Evolutionary conservation across 2,888 invertebrate species (phyloP), one percentile per base, ranked within the genome.

Genomic region (Trachelus stipa): DNA sequence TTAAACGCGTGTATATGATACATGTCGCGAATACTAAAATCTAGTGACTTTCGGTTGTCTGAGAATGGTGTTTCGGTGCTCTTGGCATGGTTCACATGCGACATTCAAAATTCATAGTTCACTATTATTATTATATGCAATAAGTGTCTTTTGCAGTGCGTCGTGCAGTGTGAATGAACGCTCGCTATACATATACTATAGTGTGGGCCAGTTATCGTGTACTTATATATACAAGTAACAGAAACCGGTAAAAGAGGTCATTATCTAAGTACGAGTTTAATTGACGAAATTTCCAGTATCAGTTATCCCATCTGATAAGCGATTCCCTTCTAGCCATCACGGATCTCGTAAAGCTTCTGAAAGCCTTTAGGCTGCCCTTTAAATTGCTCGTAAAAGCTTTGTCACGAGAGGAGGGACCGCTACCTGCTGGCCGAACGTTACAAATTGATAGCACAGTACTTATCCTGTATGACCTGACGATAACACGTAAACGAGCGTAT

Each of bases 81-180:
- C 56, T 56, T 56, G 56, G 56, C 73, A 78, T 78, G 77, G 74
- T 76, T 80, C 80, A 69, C 88, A 88, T 88, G 88, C 88, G 80
- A 84, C 86, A 87, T 88, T 86, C 85, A 83, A 80, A 77, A 82
- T 40, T 40, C 40, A 0, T 23, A 23, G 56, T 56, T 23, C 23
- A 56, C 9, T 56, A 56, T 56, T 56, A 15, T 56, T 23, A 15
- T 56, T 56, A 56, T 56, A 56, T 56, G 40, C 40, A 56, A 56
- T 56, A 56, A 23, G 23, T 56, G 76, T 82, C 79, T 79, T 83
- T 81, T 83, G 81, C 81, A 75, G 83, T 86, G 83, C 83, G 83
- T 83, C 86, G 86, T 86, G 87, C 87, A 84, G 83, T 85, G 81
- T 80, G 75, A 81, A 80, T 78, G 33, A 23, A 73, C 34, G 34